Evolutionary conservation across 2,888 invertebrate genomes (phyloP), one percentile per base, ranked within the genome.

Genomic region (Protonemura montana): DNA sequence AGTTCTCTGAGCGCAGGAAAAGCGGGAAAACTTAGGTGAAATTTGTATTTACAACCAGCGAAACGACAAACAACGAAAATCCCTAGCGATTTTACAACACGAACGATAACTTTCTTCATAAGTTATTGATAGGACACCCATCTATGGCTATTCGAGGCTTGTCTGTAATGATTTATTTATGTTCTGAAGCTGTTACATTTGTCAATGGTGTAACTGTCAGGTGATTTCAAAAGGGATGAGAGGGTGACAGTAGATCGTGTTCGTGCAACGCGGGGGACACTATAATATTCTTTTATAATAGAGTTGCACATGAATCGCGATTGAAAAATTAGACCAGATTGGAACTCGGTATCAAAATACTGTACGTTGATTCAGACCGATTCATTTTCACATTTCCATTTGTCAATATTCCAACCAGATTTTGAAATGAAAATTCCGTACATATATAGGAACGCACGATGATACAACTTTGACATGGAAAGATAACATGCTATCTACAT

Each of bases 31-130:
- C 59, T 59, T 13, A 78, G 27, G 78, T 26, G 28, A 78, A 78
- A 78, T 78, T 78, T 78, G 78, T 78, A 78, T 78, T 78, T 78
- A 78, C 78, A 78, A 78, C 78, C 78, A 27, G 13, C 78, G 27
- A 78, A 78, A 78, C 78, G 26, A 78, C 78, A 78, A 78, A 78
- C 78, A 78, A 78, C 78, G 28, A 78, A n/a, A 78, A 78, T 78
- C 28, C 78, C 78, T 13, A 2, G 78, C 26, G 78, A 7, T 78
- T 28, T 28, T 13, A 1, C 78, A 10, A 27, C 28, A 78, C 28
- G 28, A 27, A 78, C 78, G 78, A 78, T 78, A 78, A 78, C 78
- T 78, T 78, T 78, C 78, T 78, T 78, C 78, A 78, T 78, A 5
- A 26, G 26, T 28, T 78, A 78, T 78, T 78, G 78, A 78, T 78